Evolutionary conservation across 2,888 invertebrate genomes (phyloP).

Genomic region (Drosophila testacea): DNA sequence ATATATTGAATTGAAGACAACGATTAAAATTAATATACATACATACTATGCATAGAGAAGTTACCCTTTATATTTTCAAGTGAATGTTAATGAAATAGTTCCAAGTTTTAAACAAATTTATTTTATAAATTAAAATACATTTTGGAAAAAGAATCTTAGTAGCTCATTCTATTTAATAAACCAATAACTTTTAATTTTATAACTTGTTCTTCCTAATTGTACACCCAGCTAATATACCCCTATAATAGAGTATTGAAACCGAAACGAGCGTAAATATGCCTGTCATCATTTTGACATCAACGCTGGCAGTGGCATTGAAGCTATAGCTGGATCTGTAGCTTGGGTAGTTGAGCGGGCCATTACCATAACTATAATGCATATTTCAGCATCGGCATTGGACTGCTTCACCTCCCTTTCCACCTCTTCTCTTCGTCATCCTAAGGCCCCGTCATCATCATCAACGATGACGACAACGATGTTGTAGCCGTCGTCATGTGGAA

Average conservation of each 20-base stretch:
- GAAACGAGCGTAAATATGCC: constrained; percentile 76
- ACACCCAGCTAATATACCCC: neutral
- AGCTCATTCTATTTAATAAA: no score
- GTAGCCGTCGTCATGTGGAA: constrained; percentile 64
- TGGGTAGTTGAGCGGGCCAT: constrained; percentile 69
- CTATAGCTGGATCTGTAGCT: constrained; percentile 33
- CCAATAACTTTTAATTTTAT: no score
- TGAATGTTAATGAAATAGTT: no score
- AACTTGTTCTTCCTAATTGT: neutral
- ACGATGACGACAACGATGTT: constrained; percentile 46
- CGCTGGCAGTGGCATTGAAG: constrained; percentile 37
- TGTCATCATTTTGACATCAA: constrained; percentile 81
- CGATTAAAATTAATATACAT: no score
- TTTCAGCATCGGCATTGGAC: constrained; percentile 73
- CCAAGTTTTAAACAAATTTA: no score
- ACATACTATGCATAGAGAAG: no score
- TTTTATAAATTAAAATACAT: no score
- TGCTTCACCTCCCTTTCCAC: neutral
- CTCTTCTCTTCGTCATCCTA: neutral
- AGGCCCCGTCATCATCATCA: constrained; percentile 48
- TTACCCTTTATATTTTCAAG: no score
- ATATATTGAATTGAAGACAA: no score
- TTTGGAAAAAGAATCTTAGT: no score
- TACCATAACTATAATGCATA: constrained; percentile 82
- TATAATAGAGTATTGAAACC: constrained; percentile 23